phyloP scores from a whole-genome alignment of 1,140 invertebrate genomes.

The Gonatopus flavifemur region DNA sequence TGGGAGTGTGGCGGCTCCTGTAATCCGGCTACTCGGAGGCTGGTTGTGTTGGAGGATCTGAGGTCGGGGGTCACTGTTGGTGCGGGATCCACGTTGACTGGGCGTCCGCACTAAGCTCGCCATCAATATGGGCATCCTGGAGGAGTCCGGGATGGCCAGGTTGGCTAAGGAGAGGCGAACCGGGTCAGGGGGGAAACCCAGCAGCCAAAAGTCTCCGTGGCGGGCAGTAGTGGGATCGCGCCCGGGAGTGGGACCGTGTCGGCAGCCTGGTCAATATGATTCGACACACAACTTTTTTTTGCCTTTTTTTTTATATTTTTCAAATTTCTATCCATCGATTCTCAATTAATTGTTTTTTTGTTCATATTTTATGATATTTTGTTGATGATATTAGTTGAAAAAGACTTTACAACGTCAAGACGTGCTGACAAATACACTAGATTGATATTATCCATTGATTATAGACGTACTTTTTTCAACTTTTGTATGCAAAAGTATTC shows the following conservation, averaged over 20 bases:
- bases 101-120: constrained; percentile 86
- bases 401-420: too few species aligned
- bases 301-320: constrained; percentile 33
- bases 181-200: constrained; percentile 96
- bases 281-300: constrained; percentile 78
- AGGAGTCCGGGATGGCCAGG: constrained; percentile 82
- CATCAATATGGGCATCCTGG: constrained; percentile 87
- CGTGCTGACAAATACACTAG: too few species aligned
- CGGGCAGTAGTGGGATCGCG: constrained; percentile 96
- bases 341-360: too few species aligned
- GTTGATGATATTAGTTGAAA: too few species aligned
- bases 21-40: constrained; percentile 93
- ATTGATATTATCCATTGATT: too few species aligned
- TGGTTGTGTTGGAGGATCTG: constrained; percentile 80
- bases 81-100: constrained; percentile 72
- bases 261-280: constrained; percentile 83
- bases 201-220: constrained; percentile 96
- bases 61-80: constrained; percentile 76
- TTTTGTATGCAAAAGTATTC: too few species aligned
- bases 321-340: too few species aligned
- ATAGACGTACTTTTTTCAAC: too few species aligned
- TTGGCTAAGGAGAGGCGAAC: constrained; percentile 91
- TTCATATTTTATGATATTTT: too few species aligned
- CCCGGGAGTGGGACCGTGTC: constrained; percentile 84
- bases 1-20: constrained; percentile 88